These are phyloP conservation scores for Ancistrus triradiatus DNA, from an alignment of 2,113 vertebrate genomes.

Conservation along the genomic window DNA sequence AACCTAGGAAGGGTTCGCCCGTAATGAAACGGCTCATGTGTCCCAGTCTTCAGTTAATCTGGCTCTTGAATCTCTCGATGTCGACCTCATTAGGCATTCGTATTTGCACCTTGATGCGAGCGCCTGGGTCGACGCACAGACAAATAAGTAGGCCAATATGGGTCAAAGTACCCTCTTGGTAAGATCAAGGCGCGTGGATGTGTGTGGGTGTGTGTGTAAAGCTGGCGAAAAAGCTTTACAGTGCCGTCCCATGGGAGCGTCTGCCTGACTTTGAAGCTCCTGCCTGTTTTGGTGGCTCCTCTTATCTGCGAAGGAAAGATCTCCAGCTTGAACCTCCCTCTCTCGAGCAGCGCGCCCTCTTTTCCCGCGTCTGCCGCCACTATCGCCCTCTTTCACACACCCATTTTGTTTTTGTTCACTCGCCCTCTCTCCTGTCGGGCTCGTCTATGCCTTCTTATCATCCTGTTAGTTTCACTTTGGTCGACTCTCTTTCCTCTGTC, in stretches of 20 bases:
- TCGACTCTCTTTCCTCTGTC: no score
- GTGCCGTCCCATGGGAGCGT: constrained; percentile 69
- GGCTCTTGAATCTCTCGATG: no score
- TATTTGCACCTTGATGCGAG: constrained; percentile 60
- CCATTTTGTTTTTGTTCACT: constrained; percentile 20
- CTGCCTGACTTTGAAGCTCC: constrained; percentile 84
- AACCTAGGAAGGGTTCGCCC: no score
- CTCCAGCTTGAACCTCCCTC: constrained; percentile 63
- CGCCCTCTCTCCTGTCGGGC: constrained; percentile 18
- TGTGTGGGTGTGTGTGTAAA: constrained; percentile 68
- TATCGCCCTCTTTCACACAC: not conserved
- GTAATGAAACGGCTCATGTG: no score
- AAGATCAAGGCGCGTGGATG: constrained; percentile 3
- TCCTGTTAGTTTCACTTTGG: constrained; percentile 46
- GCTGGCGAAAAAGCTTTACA: constrained; percentile 81
- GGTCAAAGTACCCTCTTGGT: constrained; percentile 58
- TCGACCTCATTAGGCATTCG: constrained; percentile 65
- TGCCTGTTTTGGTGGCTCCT: constrained; percentile 85
- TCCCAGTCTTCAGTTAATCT: no score
- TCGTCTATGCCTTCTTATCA: constrained; percentile 30
- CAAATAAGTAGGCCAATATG: constrained; percentile 10
- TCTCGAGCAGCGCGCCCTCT: no score
- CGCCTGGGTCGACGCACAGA: constrained; percentile 55
- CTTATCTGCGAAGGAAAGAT: constrained; percentile 82
- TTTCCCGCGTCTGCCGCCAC: constrained; percentile 45